phyloP scores from a whole-genome alignment of 2,888 invertebrate genomes.

The Rhorus exstirpatorius region DNA sequence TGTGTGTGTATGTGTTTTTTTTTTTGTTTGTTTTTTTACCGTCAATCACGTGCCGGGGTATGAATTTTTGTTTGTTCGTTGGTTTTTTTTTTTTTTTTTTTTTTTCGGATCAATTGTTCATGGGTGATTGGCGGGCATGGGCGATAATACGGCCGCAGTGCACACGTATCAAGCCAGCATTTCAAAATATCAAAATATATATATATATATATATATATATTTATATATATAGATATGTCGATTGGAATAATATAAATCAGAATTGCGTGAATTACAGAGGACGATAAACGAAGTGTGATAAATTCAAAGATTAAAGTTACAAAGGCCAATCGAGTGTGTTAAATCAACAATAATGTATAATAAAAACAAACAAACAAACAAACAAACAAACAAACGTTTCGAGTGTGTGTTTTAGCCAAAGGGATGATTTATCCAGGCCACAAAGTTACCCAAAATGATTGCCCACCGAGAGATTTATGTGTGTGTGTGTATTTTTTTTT shows the following conservation, averaged over 20 bases:
- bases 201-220: constrained; percentile 67
- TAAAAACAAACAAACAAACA: too few relatives aligned
- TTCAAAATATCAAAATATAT: constrained; percentile 76
- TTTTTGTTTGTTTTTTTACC: constrained; percentile 71
- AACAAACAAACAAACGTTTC: constrained; percentile 49
- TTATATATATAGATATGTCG: constrained; percentile 64
- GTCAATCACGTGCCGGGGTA: constrained; percentile 81
- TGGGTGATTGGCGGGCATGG: constrained; percentile 79
- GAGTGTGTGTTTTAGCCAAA: constrained; percentile 38
- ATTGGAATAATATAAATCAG: not conserved
- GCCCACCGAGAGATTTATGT: constrained; percentile 24
- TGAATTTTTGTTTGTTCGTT: constrained; percentile 64
- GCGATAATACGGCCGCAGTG: constrained; percentile 82
- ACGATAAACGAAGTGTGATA: constrained; percentile 56
- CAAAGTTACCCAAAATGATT: constrained; percentile 57
- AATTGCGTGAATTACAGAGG: constrained; percentile 59
- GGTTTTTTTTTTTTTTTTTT: constrained; percentile 56
- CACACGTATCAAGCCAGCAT: constrained; percentile 83
- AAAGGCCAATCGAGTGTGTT: constrained; percentile 63
- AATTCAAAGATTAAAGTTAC: constrained; percentile 51
- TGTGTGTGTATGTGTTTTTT: constrained; percentile 66
- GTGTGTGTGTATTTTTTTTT: constrained; percentile 14
- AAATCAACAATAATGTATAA: too few relatives aligned
- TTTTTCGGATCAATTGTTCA: constrained; percentile 67
- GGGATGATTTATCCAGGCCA: constrained; percentile 57